Percentiles rank a stretch among this genome's conserved stretches.
These are phyloP conservation scores for Mesorhabditis belari DNA, from an alignment of 2,888 invertebrate genomes.

Conservation along the genomic window DNA sequence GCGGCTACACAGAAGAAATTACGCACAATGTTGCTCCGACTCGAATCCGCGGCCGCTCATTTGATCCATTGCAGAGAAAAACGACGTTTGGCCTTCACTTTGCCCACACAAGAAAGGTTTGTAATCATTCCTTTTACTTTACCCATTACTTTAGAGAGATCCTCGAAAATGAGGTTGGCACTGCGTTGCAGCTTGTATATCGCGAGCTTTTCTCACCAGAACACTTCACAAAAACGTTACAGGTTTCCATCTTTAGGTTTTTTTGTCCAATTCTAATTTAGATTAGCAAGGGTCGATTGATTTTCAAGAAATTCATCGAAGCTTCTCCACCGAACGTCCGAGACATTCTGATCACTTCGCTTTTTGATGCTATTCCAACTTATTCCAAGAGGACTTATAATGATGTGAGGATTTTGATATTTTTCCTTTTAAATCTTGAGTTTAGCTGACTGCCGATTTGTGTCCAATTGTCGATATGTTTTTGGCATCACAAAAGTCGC, in stretches of 20 bases:
- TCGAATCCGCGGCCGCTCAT: conserved; percentile 36
- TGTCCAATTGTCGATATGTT: conserved; percentile 1
- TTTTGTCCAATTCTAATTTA: neutral
- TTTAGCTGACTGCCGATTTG: neutral
- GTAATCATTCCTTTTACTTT: neutral
- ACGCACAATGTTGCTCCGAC: conserved; percentile 36
- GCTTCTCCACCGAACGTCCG: neutral
- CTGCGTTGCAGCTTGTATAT: neutral
- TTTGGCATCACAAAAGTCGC: neutral
- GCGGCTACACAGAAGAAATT: conserved; percentile 23
- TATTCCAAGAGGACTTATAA: neutral
- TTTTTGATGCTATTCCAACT: neutral
- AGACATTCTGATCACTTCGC: neutral
- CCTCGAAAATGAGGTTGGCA: neutral
- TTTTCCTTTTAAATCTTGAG: neutral
- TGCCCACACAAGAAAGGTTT: conserved; percentile 8
- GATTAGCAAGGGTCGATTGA: neutral
- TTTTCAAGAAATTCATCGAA: neutral
- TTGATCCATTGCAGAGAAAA: conserved; percentile 39
- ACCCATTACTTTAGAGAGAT: no score
- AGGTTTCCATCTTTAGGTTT: neutral
- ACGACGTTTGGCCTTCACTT: conserved; percentile 5
- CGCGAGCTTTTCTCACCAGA: neutral
- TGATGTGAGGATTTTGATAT: no score
- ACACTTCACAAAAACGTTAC: neutral